phyloP scores from a whole-genome alignment of 2,113 vertebrate genomes.

The Elephas maximus region DNA sequence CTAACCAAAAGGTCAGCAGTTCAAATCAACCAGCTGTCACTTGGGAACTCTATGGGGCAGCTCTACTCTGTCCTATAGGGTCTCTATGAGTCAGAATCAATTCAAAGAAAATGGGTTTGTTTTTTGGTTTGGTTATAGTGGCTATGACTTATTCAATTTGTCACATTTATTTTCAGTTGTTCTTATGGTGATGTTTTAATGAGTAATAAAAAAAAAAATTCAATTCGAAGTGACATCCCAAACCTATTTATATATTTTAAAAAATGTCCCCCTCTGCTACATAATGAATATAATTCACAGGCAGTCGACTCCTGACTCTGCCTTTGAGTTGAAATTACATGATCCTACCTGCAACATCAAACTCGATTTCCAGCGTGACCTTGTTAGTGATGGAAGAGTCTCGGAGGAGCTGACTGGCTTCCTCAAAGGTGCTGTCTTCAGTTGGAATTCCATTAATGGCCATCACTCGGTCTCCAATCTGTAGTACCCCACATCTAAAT shows the following conservation, averaged over 20 bases:
- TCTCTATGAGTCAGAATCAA: too few species aligned
- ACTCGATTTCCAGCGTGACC: slow-evolving; percentile 99
- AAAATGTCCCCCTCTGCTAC: slow-evolving; percentile 38
- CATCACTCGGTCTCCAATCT: slow-evolving; percentile 98
- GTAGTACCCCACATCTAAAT: slow-evolving; percentile 95
- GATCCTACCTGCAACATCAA: slow-evolving; percentile 96
- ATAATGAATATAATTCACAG: neutral
- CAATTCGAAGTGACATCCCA: slow-evolving; percentile 63
- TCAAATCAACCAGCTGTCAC: too few species aligned
- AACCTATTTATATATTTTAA: slow-evolving; percentile 58
- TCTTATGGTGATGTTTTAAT: slow-evolving; percentile 66
- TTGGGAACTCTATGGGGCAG: too few species aligned
- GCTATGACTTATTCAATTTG: slow-evolving; percentile 57
- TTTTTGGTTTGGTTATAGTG: neutral
- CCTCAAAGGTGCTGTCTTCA: slow-evolving; percentile 98
- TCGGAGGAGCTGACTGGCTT: slow-evolving; percentile 98
- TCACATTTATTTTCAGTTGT: slow-evolving; percentile 73
- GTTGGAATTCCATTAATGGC: slow-evolving; percentile 97
- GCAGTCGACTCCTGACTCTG: slow-evolving; percentile 58
- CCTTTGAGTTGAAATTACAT: slow-evolving; percentile 44
- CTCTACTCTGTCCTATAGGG: too few species aligned
- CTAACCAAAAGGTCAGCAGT: too few species aligned
- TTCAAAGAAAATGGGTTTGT: too few species aligned
- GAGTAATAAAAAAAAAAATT: slow-evolving; percentile 52
- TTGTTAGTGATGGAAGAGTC: slow-evolving; percentile 97